Evolutionary conservation across 2,113 vertebrate genomes (phyloP).

Genomic region (Istiophorus platypterus): DNA sequence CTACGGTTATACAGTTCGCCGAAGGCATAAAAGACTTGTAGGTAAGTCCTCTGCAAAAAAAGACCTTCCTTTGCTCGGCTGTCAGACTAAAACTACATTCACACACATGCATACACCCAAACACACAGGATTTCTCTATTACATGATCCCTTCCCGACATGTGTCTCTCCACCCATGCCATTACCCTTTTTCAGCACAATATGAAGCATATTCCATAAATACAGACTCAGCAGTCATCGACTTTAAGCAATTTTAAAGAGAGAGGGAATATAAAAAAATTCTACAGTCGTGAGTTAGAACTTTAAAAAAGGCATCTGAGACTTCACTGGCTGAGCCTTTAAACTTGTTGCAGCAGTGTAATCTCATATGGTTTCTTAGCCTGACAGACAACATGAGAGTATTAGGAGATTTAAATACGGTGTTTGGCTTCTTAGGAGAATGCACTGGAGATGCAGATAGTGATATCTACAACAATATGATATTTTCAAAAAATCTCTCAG

Average conservation of each 20-base stretch:
- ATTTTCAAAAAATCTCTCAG: background rate
- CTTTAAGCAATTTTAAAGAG: background rate
- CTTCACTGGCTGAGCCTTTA: background rate
- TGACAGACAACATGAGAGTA: background rate
- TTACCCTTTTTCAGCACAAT: slow-evolving; percentile 22
- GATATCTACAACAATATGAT: background rate
- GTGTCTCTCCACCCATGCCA: background rate
- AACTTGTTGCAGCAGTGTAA: background rate
- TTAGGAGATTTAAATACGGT: background rate
- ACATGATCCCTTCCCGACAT: background rate
- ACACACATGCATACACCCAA: background rate
- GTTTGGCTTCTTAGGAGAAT: background rate
- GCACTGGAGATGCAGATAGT: background rate
- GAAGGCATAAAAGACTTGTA: slow-evolving; percentile 1
- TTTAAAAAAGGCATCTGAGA: background rate
- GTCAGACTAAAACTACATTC: background rate
- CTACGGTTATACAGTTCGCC: slow-evolving; percentile 33
- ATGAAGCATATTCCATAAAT: slow-evolving; percentile 26
- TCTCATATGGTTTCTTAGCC: background rate
- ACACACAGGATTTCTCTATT: background rate
- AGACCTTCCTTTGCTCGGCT: slow-evolving; percentile 1
- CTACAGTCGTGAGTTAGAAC: background rate
- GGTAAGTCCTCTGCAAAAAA: slow-evolving; percentile 18
- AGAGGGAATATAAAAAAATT: background rate
- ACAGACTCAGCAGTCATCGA: slow-evolving; percentile 11